Base-by-base conservation (phyloP, 2,113 vertebrate species). In the Ranitomeya variabilis region DNA sequence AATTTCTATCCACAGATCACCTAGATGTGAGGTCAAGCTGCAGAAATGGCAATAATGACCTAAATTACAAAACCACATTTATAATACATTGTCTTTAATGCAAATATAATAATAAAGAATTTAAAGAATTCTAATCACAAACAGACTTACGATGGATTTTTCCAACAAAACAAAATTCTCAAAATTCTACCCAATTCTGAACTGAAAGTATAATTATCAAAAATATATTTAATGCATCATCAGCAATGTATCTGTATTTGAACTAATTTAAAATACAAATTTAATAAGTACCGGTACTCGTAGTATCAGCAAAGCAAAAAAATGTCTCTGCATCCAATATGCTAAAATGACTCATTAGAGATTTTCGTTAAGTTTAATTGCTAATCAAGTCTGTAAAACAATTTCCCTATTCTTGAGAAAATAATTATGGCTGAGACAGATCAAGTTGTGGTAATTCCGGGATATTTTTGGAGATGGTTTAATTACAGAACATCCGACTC, bases 381-480 rank as follows among this genome's bases (percentile, higher is more conserved):
- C 73, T 76, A 76, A 76, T 76, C 73, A 76, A 51, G 45, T 76
- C 45, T 76, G 73, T 52, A 76, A 76, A 37, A 76, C 52, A 52
- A 76, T 52, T 76, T 76, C 73, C 45, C 37, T 76, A 51, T 76
- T 76, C 73, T 76, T 12, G 73, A 52, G 37, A 26, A 52, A 76
- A 76, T 76, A 76, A 76, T 76, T 51, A 76, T 52, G 45, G 73
- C 26, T 15, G 71, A 76, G 73, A 76, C 37, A 21, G 73, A 52
- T 11, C 73, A 21, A 76, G 73, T 52, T 21, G 73, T 21, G 45
- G 45, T 21, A 76, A 37, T 52, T 52, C 73, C 10, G 73, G 23
- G 73, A 52, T 76, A 76, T 76, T 76, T 76, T 76, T 51, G 18
- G 73, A 76, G 8, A 51, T 76, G 73, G 16, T 7, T 76, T 76